Percentiles rank a stretch among this genome's conserved stretches.
Evolutionary conservation across 1,140 invertebrate species (phyloP).

Genomic region (Oedothorax gibbosus): DNA sequence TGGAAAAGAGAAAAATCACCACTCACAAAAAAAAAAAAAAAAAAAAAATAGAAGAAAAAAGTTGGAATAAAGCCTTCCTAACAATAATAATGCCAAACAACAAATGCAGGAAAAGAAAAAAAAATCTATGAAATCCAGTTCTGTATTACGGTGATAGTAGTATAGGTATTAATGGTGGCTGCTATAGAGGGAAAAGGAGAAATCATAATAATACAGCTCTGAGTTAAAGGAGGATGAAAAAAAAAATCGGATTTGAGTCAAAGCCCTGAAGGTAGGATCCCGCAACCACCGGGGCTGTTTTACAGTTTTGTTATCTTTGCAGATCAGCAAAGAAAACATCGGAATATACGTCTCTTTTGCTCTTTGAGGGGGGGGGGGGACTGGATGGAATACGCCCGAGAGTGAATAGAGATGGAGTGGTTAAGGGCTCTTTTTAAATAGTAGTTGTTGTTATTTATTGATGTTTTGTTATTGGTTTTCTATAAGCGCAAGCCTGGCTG

Average conservation of each 20-base stretch:
- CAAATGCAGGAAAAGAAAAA: constrained; percentile 20
- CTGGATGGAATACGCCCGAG: neutral
- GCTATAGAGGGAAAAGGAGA: constrained; percentile 37
- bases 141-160: constrained; percentile 53
- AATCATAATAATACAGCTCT: constrained; percentile 56
- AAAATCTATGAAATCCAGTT: constrained; percentile 35
- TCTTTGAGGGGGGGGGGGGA: neutral
- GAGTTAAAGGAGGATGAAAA: neutral
- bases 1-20: neutral
- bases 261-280: constrained; percentile 41
- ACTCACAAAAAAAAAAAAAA: neutral
- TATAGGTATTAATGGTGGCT: constrained; percentile 38
- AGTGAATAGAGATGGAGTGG: too few relatives aligned
- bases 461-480: too few relatives aligned
- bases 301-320: constrained; percentile 61
- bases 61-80: neutral
- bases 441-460: too few relatives aligned
- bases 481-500: too few relatives aligned
- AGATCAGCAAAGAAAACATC: constrained; percentile 61
- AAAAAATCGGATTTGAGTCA: constrained; percentile 56
- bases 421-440: too few relatives aligned
- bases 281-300: constrained; percentile 57
- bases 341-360: constrained; percentile 48
- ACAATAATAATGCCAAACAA: constrained; percentile 34
- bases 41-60: constrained; percentile 19